These are phyloP conservation scores for Calycopis cecrops DNA, from an alignment of 1,140 invertebrate species.

Conservation along the genomic window DNA sequence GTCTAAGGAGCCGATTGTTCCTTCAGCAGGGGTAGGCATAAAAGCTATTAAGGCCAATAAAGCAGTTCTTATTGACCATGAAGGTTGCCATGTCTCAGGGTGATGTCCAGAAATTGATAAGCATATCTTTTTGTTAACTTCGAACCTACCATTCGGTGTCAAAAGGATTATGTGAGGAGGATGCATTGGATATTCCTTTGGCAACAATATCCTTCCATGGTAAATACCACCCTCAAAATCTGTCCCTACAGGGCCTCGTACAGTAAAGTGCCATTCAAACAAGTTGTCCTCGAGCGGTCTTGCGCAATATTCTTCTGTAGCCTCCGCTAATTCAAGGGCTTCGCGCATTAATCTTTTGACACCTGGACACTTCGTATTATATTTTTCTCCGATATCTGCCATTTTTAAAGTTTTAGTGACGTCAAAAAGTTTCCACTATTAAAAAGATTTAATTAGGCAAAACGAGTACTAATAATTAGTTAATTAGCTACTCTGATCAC, in stretches of 20 bases:
- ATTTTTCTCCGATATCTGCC: constrained; percentile 62
- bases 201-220: constrained; percentile 93
- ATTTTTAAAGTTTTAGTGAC: constrained; percentile 27
- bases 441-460: too few relatives aligned
- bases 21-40: constrained; percentile 92
- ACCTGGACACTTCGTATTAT: constrained; percentile 77
- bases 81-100: constrained; percentile 97
- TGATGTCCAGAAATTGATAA: constrained; percentile 98
- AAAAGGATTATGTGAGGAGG: constrained; percentile 96
- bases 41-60: constrained; percentile 94
- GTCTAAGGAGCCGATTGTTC: constrained; percentile 93
- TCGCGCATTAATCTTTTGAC: constrained; percentile 96
- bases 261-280: constrained; percentile 99
- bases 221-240: constrained; percentile 94
- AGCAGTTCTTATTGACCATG: constrained; percentile 97
- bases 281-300: constrained; percentile 95
- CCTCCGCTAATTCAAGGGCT: constrained; percentile 88
- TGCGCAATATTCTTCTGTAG: constrained; percentile 94
- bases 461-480: too few relatives aligned
- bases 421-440: too few relatives aligned
- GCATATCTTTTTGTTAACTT: constrained; percentile 96
- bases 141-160: constrained; percentile 96
- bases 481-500: too few relatives aligned
- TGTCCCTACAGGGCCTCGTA: constrained; percentile 89
- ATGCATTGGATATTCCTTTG: constrained; percentile 97